These are phyloP conservation scores for Leptestheria dahalacensis DNA, from an alignment of 1,140 invertebrate genomes.

Conservation along the genomic window DNA sequence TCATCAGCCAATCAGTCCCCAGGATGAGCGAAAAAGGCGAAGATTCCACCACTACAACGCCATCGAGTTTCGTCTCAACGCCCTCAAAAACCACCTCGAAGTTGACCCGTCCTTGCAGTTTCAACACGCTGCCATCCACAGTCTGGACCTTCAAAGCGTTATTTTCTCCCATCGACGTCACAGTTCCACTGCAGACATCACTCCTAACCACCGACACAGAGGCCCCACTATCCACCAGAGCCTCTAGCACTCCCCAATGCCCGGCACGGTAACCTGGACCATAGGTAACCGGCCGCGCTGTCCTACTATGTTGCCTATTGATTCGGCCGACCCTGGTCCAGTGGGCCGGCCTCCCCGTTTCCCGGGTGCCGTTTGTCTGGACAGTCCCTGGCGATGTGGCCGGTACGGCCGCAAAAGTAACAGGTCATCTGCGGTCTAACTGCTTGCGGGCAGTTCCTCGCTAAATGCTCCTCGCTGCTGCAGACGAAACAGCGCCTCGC, in stretches of 20 bases:
- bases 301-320: too few relatives aligned
- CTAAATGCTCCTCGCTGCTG: too few relatives aligned
- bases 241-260: not conserved
- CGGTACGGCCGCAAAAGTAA: slow-evolving; percentile 75
- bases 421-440: slow-evolving; percentile 32
- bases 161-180: not conserved
- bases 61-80: not conserved
- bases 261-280: not conserved
- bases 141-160: not conserved
- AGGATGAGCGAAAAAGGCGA: not conserved
- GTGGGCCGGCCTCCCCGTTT: slow-evolving; percentile 8
- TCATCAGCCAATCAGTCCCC: not conserved
- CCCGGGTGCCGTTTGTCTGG: slow-evolving; percentile 35
- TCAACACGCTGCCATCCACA: not conserved
- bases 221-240: not conserved
- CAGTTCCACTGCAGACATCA: not conserved
- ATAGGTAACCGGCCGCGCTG: not conserved
- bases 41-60: not conserved
- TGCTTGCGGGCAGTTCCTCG: not conserved
- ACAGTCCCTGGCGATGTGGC: slow-evolving; percentile 74
- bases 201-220: not conserved
- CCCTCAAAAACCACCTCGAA: not conserved
- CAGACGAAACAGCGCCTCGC: too few relatives aligned
- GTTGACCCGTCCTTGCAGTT: not conserved
- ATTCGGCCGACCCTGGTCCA: not conserved